Conservation (phyloP, 2,888 invertebrate species). For the Teleiodes luculella region DNA sequence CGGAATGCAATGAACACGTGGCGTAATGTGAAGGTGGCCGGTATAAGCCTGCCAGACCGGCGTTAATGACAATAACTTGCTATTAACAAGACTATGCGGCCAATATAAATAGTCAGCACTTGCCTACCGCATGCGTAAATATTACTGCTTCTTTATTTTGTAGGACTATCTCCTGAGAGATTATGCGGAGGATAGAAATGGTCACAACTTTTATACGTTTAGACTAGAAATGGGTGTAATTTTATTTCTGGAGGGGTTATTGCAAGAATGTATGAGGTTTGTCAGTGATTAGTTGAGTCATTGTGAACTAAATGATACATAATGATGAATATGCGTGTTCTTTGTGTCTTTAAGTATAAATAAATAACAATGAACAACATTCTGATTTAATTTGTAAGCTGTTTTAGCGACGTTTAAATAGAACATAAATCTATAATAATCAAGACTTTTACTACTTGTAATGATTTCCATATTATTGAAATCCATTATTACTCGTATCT, state of each 20-base stretch:
- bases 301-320: slow-evolving; percentile 3
- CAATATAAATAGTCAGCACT: slow-evolving; percentile 28
- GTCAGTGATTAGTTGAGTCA: slow-evolving; percentile 15
- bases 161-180: slow-evolving; percentile 25
- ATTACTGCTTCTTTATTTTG: slow-evolving; percentile 25
- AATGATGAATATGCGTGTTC: slow-evolving; percentile 4
- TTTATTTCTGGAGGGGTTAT: slow-evolving; percentile 20
- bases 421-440: too few species aligned
- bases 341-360: background rate
- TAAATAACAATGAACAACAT: background rate
- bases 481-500: too few species aligned
- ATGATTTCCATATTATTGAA: too few species aligned
- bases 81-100: slow-evolving; percentile 44
- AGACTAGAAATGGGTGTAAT: background rate
- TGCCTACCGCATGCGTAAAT: slow-evolving; percentile 14
- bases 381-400: too few species aligned
- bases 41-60: slow-evolving; percentile 38
- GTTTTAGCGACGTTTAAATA: too few species aligned
- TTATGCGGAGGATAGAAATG: background rate
- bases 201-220: background rate
- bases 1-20: slow-evolving; percentile 37
- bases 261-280: slow-evolving; percentile 32
- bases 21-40: slow-evolving; percentile 45
- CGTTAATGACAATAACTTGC: slow-evolving; percentile 70
- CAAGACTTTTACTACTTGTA: too few species aligned